Base-by-base conservation (phyloP, 2,888 invertebrate species). In the Pseudeuparius sepicola region DNA sequence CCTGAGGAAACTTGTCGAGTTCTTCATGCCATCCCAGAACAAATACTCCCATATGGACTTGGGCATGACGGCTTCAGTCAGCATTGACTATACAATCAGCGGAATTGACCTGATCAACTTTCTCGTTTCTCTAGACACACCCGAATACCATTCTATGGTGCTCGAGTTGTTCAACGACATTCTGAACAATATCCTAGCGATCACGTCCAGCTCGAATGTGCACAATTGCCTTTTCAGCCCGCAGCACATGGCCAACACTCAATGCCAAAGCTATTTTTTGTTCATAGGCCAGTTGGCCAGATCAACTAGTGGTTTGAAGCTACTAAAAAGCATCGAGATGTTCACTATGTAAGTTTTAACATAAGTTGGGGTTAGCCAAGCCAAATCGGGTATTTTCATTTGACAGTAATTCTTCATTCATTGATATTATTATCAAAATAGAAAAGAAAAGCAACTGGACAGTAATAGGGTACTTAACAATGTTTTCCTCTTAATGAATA, bases 181-280 rank as follows among this genome's bases (percentile, higher is more conserved):
- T 31, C 75, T 78, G 34, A 69, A 71, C 13, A 83, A 87, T 53
- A 70, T 89, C 34, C 67, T 71, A 42, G 75, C 79, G 7, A 78
- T 89, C 29, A 73, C 75, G 26, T 74, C 73, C 2, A 74, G 80
- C 2, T 72, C 76, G 46, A 79, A 79, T 45, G 85, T 86, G 1
- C 86, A 88, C 55, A 88, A 88, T 55, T 87, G 87, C 46, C 64
- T 89, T 12, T 85, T 90, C 53, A 87, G 87, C 59, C 90, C 90
- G 1, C 80, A 84, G 47, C 83, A 85, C 57, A 79, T 90, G 74
- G 73, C 78, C 48, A 86, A 80, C 52, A 89, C 92, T 1, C 82
- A 89, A 66, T 87, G 89, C 57, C 92, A 92, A 60, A 84, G 85
- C 67, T 96, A 94, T 67, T 96, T 96, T 63, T 70, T 96, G 26